Conservation (phyloP, 2,888 invertebrate genomes). For the Acronicta psi region DNA sequence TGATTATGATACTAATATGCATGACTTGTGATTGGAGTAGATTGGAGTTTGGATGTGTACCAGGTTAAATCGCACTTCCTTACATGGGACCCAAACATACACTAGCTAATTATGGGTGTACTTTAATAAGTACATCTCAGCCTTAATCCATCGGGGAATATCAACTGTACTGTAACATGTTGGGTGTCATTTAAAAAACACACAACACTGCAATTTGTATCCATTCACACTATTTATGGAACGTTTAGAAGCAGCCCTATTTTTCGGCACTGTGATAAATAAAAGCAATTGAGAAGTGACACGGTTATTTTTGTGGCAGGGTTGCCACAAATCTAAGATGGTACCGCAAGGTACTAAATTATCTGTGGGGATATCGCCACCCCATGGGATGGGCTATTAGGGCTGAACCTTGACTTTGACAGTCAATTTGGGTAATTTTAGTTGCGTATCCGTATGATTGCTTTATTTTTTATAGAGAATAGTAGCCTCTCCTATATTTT, state of each 20-base stretch:
- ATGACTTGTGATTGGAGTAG: too few relatives aligned
- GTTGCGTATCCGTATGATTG: slow-evolving; percentile 23
- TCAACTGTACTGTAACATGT: too few relatives aligned
- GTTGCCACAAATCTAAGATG: slow-evolving; percentile 85
- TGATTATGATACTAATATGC: too few relatives aligned
- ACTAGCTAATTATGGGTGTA: too few relatives aligned
- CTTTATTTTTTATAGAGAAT: slow-evolving; percentile 15
- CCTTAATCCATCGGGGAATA: too few relatives aligned
- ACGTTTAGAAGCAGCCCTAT: slow-evolving; percentile 64
- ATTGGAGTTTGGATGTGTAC: too few relatives aligned
- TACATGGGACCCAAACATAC: too few relatives aligned
- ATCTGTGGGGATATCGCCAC: slow-evolving; percentile 60
- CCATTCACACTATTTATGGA: not conserved
- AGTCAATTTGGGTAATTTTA: slow-evolving; percentile 71
- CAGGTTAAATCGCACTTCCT: too few relatives aligned
- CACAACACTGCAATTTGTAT: too few relatives aligned
- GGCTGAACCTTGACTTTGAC: slow-evolving; percentile 79
- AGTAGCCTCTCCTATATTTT: too few relatives aligned
- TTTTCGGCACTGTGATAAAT: slow-evolving; percentile 63
- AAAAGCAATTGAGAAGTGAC: slow-evolving; percentile 62
- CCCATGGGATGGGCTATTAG: slow-evolving; percentile 62
- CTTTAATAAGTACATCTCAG: too few relatives aligned
- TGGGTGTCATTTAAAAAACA: too few relatives aligned
- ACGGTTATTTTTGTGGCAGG: slow-evolving; percentile 72
- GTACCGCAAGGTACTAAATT: slow-evolving; percentile 86